Evolutionary conservation across 2,797 vertebrate species (phyloP).

Genomic region (Pseudochirops corinnae): DNA sequence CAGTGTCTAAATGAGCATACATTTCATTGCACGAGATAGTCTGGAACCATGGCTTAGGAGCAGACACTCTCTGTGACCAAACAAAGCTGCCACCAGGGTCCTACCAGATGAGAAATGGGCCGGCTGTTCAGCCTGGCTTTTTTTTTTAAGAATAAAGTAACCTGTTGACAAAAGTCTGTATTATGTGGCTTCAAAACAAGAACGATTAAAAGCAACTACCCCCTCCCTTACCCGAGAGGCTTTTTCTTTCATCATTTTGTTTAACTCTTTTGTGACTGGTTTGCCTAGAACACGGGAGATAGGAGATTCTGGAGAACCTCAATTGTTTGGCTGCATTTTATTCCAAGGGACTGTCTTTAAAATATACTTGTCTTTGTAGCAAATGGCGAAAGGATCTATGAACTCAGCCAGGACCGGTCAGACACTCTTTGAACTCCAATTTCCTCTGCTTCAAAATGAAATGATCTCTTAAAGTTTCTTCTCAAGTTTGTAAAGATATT

Average conservation of each 20-base stretch:
- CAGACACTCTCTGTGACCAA: background rate
- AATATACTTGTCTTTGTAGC: background rate
- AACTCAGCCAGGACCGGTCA: background rate
- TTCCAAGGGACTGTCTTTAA: background rate
- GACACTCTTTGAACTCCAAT: background rate
- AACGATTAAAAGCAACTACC: background rate
- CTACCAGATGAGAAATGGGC: background rate
- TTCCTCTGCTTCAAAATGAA: background rate
- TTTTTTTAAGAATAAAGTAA: background rate
- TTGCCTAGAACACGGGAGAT: background rate
- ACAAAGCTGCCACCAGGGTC: no score
- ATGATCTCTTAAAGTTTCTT: background rate
- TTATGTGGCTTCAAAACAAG: background rate
- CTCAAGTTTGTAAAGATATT: background rate
- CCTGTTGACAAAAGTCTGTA: background rate
- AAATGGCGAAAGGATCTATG: background rate
- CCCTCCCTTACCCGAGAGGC: background rate
- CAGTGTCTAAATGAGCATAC: background rate
- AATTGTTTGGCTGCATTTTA: background rate
- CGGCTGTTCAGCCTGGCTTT: background rate
- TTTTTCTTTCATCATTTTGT: background rate
- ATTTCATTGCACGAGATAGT: background rate
- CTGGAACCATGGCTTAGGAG: background rate
- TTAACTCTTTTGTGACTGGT: background rate
- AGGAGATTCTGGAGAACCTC: background rate